Evolutionary conservation across 1,140 invertebrate species (phyloP).

Genomic region (Drosophila miranda): DNA sequence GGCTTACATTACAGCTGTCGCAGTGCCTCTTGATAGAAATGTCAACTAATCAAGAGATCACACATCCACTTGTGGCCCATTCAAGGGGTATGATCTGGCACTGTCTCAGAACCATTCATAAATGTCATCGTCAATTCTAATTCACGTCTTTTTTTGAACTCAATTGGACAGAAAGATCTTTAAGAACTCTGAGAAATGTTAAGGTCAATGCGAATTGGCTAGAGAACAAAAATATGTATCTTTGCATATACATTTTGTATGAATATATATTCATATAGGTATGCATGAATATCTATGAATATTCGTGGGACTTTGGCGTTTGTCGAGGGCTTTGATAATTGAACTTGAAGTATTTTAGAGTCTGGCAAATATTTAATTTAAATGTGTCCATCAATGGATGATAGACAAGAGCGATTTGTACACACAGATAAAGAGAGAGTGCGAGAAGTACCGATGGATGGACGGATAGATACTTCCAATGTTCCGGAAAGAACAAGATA

Average conservation of each 20-base stretch:
- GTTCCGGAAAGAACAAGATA: conserved; percentile 36
- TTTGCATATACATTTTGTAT: no score
- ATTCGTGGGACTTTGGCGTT: conserved; percentile 28
- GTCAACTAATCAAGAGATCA: conserved; percentile 42
- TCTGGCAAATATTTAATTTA: conserved; percentile 45
- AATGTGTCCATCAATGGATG: conserved; percentile 42
- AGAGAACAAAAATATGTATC: conserved; percentile 10
- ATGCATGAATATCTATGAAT: conserved; percentile 3
- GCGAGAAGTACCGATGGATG: conserved; percentile 14
- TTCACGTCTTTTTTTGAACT: conserved; percentile 46
- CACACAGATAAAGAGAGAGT: conserved; percentile 18
- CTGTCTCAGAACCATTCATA: conserved; percentile 69
- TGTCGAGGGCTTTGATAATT: conserved; percentile 31
- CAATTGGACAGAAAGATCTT: conserved; percentile 56
- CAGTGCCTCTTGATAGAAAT: conserved; percentile 30
- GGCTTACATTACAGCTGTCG: conserved; percentile 40
- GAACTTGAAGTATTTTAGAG: conserved; percentile 10
- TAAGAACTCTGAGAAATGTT: conserved; percentile 50
- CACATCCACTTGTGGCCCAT: conserved; percentile 6
- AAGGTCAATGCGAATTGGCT: conserved; percentile 73
- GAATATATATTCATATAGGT: conserved; percentile 11
- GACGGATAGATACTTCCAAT: conserved; percentile 33
- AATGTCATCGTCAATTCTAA: conserved; percentile 73
- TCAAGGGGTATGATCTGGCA: conserved; percentile 24
- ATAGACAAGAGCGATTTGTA: conserved; percentile 1